Conservation (phyloP, 2,797 vertebrate species). For the Melanotaenia nigrans region DNA sequence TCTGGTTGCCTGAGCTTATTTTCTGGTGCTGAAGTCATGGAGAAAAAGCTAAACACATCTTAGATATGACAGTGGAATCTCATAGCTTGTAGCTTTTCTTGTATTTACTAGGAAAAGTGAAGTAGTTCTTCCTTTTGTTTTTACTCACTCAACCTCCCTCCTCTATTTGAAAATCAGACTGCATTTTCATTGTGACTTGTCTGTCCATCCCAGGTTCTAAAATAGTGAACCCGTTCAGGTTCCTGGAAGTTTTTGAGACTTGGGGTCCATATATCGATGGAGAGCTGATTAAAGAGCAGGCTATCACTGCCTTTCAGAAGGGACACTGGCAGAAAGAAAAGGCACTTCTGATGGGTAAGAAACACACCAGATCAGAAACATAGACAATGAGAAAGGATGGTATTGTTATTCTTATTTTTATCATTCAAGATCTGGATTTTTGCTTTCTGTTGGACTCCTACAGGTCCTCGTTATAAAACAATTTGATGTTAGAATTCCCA, state of each 20-base stretch:
- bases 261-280: slow-evolving; percentile 83
- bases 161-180: background rate
- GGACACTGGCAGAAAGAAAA: slow-evolving; percentile 85
- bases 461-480: slow-evolving; percentile 7
- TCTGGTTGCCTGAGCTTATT: slow-evolving; percentile 6
- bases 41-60: background rate
- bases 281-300: slow-evolving; percentile 80
- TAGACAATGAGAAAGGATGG: background rate
- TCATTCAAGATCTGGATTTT: background rate
- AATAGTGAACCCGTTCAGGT: slow-evolving; percentile 81
- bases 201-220: slow-evolving; percentile 73
- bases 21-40: background rate
- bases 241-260: slow-evolving; percentile 83
- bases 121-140: background rate
- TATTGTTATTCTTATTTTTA: background rate
- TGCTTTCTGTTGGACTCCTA: slow-evolving; percentile 13
- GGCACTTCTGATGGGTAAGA: slow-evolving; percentile 78
- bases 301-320: slow-evolving; percentile 76
- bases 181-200: background rate
- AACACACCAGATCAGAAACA: background rate
- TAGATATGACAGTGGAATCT: background rate
- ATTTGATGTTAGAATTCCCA: background rate
- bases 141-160: background rate
- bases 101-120: background rate
- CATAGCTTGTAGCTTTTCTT: no score